phyloP scores from a whole-genome alignment of 1,140 invertebrate genomes.

The Drosophila leontia region DNA sequence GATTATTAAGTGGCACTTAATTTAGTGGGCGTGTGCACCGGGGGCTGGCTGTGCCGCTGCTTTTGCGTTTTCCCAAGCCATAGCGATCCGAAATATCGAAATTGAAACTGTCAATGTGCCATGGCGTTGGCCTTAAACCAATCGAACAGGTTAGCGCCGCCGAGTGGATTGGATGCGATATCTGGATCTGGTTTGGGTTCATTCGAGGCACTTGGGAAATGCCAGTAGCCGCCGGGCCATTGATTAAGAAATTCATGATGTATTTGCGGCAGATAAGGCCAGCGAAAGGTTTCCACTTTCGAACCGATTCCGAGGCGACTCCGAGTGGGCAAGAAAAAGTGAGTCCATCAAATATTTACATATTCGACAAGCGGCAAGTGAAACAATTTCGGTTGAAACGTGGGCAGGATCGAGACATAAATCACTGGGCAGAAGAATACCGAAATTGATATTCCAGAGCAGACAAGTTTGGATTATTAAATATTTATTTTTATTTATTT shows the following conservation, averaged over 20 bases:
- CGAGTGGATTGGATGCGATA: conserved; percentile 30
- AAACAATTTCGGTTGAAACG: conserved; percentile 38
- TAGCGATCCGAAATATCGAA: conserved; percentile 63
- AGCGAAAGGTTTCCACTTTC: conserved; percentile 59
- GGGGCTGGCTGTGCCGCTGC: conserved; percentile 5
- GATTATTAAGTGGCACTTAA: conserved; percentile 82
- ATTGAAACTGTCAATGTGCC: conserved; percentile 62
- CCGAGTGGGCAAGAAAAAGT: conserved; percentile 35
- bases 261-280: conserved; percentile 65
- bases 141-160: conserved; percentile 47
- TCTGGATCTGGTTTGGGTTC: conserved; percentile 52
- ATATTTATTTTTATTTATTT: conserved; percentile 41
- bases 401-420: conserved; percentile 43
- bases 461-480: conserved; percentile 20
- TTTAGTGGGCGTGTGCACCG: conserved; percentile 73
- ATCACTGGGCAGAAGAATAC: conserved; percentile 3
- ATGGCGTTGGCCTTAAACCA: conserved; percentile 36
- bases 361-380: conserved; percentile 29
- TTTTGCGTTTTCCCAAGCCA: conserved; percentile 55
- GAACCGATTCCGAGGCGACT: conserved; percentile 5
- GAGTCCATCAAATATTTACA: conserved; percentile 52
- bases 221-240: conserved; percentile 65
- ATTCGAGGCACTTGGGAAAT: conserved; percentile 67
- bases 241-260: conserved; percentile 79
- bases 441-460: conserved; percentile 13